Conservation (phyloP, 2,888 invertebrate genomes). For the Crossocerus cetratus region DNA sequence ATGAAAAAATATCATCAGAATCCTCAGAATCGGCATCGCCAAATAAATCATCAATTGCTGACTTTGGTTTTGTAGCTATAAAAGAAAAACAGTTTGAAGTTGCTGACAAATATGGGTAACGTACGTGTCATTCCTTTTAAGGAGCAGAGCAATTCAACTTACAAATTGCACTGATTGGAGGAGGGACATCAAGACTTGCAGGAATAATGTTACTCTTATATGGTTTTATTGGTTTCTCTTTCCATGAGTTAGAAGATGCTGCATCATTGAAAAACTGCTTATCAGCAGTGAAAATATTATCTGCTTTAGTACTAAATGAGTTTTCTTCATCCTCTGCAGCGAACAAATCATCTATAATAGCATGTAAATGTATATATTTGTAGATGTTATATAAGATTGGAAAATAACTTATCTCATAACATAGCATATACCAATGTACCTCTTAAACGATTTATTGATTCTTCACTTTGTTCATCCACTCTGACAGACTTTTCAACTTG, state of each 20-base stretch:
- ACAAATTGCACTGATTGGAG: slow-evolving; percentile 71
- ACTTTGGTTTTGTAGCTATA: slow-evolving; percentile 70
- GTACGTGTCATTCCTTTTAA: too few species aligned
- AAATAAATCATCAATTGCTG: slow-evolving; percentile 74
- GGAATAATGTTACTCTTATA: slow-evolving; percentile 71
- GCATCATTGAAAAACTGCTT: slow-evolving; percentile 67
- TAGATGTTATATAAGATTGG: too few species aligned
- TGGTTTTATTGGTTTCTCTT: slow-evolving; percentile 59
- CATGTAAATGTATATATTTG: background rate
- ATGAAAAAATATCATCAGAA: slow-evolving; percentile 72
- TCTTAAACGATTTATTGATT: slow-evolving; percentile 67
- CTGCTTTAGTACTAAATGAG: slow-evolving; percentile 60
- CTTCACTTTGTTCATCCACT: slow-evolving; percentile 62
- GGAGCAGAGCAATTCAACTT: slow-evolving; percentile 26
- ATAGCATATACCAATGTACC: slow-evolving; percentile 54
- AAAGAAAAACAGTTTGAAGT: slow-evolving; percentile 25
- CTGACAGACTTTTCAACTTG: slow-evolving; percentile 77
- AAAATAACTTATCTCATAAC: background rate
- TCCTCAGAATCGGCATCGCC: slow-evolving; percentile 73
- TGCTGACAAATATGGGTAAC: too few species aligned
- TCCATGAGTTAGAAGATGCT: slow-evolving; percentile 62
- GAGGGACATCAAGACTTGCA: slow-evolving; percentile 73
- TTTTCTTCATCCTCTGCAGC: slow-evolving; percentile 62
- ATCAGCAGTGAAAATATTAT: slow-evolving; percentile 61
- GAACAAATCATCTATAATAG: slow-evolving; percentile 67